Evolutionary conservation across 1,140 invertebrate genomes (phyloP).

Genomic region (Epicauta chinensis): DNA sequence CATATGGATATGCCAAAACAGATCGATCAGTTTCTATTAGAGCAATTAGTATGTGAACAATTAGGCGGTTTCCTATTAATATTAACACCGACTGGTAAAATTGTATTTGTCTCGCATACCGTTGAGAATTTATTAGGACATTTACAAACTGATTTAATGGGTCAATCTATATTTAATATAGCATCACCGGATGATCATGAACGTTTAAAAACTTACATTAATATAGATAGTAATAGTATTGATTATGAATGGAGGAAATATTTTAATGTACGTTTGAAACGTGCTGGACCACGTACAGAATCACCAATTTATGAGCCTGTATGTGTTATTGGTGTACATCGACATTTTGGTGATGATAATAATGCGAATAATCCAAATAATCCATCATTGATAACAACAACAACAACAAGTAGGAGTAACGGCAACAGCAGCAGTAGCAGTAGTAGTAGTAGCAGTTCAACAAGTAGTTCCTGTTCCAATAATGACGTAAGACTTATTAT

Average conservation of each 20-base stretch:
- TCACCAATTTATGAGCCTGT: slow-evolving; percentile 60
- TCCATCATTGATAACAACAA: not conserved
- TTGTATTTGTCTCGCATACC: slow-evolving; percentile 81
- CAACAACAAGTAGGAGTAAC: slow-evolving; percentile 3
- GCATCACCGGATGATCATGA: slow-evolving; percentile 71
- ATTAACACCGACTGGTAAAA: slow-evolving; percentile 71
- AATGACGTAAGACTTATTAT: slow-evolving; percentile 26
- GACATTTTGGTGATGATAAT: slow-evolving; percentile 3
- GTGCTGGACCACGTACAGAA: slow-evolving; percentile 57
- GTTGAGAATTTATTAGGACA: slow-evolving; percentile 79
- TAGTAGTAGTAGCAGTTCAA: not conserved
- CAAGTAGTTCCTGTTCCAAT: slow-evolving; percentile 7
- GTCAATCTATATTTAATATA: slow-evolving; percentile 72
- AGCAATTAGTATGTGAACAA: slow-evolving; percentile 42
- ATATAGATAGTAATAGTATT: slow-evolving; percentile 41
- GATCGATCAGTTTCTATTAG: slow-evolving; percentile 36
- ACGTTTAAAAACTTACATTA: slow-evolving; percentile 61
- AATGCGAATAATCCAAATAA: not conserved
- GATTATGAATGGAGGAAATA: slow-evolving; percentile 43
- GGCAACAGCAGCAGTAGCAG: not conserved
- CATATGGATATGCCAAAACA: slow-evolving; percentile 33
- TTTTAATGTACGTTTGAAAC: slow-evolving; percentile 52
- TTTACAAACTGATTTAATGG: slow-evolving; percentile 77
- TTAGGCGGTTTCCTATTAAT: slow-evolving; percentile 70
- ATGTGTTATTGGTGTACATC: slow-evolving; percentile 45